Evolutionary conservation across 37 sponge, comb jelly and placozoan genomes (phyloP), one percentile per base, ranked within the genome.

Genomic region (Ianthella basta): DNA sequence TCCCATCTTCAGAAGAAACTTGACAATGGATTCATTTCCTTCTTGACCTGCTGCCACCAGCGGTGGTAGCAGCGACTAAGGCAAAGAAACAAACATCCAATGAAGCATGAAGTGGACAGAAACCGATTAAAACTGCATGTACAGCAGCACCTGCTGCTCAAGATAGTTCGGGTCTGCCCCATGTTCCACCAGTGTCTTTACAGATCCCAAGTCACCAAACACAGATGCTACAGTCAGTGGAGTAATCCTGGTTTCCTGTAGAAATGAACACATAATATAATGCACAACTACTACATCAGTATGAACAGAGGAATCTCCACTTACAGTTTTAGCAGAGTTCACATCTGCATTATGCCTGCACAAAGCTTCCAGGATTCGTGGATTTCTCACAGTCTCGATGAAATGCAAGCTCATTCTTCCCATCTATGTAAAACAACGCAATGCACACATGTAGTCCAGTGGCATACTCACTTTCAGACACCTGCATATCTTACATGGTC

Each of bases 181-280:
- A 69, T 13, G 34, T 29, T 69, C 70, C 35, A 69, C 34, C 33
- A 69, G 34, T 18, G 70, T 35, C 34, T 69, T 13, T 3, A 69
- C 70, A 32, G 70, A 69, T 29, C 34, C 32, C 34, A 69, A 29
- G 70, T 69, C 70, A 69, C 70, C 70, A 69, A 69, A 69, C 34
- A 69, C 29, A 69, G 35, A 30, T 4, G 70, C 70, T 18, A 69
- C 70, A 13, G 70, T 69, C 1, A 69, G 34, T 32, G 70, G 70
- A 34, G 70, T 30, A 18, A 69, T 69, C 34, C 70, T 69, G 1
- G 70, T 69, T 0, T 69, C 70, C 70, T 69, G 34, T 35, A 69
- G 25, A 10, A 23, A 61, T 61, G 8, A 13, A 61, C 25, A 61
- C 63, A 14, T 14, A 12, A 23, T 27, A 61, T 13, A 2, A 61